phyloP scores from a whole-genome alignment of 2,113 vertebrate genomes.

The Myotis brandtii region DNA sequence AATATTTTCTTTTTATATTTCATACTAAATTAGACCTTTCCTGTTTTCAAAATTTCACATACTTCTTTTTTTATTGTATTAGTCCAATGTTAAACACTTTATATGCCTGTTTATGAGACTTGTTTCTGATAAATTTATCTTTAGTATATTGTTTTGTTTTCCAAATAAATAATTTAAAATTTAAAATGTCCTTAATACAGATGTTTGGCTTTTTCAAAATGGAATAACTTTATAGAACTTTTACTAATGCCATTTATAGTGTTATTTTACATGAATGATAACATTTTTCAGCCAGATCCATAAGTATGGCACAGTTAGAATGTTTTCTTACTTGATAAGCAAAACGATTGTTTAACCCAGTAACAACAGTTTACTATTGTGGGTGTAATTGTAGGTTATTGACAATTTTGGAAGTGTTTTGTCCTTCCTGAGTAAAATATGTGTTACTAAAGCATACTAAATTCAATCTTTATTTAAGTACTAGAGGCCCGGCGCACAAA shows the following conservation, averaged over 20 bases:
- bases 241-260: constrained; percentile 65
- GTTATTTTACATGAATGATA: constrained; percentile 4
- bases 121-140: constrained; percentile 49
- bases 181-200: constrained; percentile 52
- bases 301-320: constrained; percentile 18
- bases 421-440: constrained; percentile 72
- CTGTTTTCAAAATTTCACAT: constrained; percentile 7
- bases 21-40: constrained; percentile 18
- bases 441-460: constrained; percentile 60
- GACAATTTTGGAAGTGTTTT: constrained; percentile 82
- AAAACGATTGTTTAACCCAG: constrained; percentile 55
- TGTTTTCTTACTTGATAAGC: constrained; percentile 54
- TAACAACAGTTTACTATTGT: constrained; percentile 66
- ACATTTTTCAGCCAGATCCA: not conserved
- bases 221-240: constrained; percentile 54
- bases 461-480: not conserved
- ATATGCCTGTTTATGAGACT: constrained; percentile 24
- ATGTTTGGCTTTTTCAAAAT: constrained; percentile 47
- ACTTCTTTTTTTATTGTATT: constrained; percentile 23
- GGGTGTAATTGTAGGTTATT: constrained; percentile 71
- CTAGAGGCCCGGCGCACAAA: too few relatives aligned
- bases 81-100: constrained; percentile 20
- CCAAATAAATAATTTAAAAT: constrained; percentile 46
- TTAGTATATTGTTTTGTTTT: constrained; percentile 27
- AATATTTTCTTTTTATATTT: not conserved